A percentile compares a stretch with the other conserved stretches of the same genome.
Evolutionary conservation across 2,888 invertebrate genomes (phyloP).

Genomic region (Blastobasis adustella): DNA sequence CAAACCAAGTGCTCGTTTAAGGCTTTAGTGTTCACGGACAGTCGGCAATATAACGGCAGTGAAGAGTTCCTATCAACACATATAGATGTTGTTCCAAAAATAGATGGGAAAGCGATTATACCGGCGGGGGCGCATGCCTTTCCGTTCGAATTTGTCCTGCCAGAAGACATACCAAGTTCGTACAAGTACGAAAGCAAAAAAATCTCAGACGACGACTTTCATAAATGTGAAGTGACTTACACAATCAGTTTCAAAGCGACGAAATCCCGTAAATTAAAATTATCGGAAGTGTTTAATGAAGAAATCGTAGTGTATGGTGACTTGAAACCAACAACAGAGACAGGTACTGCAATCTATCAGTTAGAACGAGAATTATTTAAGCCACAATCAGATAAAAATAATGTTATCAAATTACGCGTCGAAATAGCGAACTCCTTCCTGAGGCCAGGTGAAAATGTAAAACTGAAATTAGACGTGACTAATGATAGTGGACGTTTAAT

Average conservation of each 20-base stretch:
- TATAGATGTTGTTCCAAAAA: constrained; percentile 10
- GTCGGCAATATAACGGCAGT: constrained; percentile 9
- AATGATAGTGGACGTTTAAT: constrained; percentile 18
- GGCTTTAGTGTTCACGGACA: constrained; percentile 2
- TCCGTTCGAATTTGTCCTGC: constrained; percentile 19
- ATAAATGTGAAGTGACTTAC: constrained; percentile 17
- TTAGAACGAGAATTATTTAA: constrained; percentile 17
- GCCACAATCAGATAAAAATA: constrained; percentile 16
- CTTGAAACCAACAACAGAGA: constrained; percentile 8
- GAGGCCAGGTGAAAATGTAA: constrained; percentile 12
- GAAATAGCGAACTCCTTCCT: constrained; percentile 13
- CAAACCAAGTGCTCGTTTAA: constrained; percentile 15
- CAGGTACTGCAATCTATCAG: constrained; percentile 13
- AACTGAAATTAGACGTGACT: constrained; percentile 11
- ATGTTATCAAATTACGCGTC: constrained; percentile 15
- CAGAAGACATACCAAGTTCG: constrained; percentile 21
- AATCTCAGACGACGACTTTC: background rate
- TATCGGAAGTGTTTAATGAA: constrained; percentile 11
- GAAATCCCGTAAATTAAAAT: constrained; percentile 8
- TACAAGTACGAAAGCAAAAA: constrained; percentile 12
- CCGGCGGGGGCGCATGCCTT: constrained; percentile 12
- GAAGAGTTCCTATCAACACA: constrained; percentile 17
- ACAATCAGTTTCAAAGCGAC: constrained; percentile 15
- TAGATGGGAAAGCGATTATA: background rate
- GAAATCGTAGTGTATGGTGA: constrained; percentile 16